These are phyloP conservation scores for Drosophila fungiperda DNA, from an alignment of 2,888 invertebrate species.

Conservation along the genomic window DNA sequence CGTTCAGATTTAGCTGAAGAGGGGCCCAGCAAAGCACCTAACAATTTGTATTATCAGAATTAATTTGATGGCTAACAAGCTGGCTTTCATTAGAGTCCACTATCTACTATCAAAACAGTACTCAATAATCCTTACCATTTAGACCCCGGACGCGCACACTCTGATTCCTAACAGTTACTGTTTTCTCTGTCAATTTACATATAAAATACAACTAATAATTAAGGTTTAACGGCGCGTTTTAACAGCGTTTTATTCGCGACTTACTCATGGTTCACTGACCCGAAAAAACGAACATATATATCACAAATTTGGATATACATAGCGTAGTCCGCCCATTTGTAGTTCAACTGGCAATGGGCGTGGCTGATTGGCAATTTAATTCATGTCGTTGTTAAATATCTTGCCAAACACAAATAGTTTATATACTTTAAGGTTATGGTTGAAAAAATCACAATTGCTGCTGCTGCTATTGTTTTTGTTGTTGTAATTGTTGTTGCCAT, in stretches of 20 bases:
- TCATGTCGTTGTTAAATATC: constrained; percentile 15
- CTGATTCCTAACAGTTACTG: not conserved
- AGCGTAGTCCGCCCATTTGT: constrained; percentile 9
- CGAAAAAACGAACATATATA: constrained; percentile 12
- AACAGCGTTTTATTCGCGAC: constrained; percentile 54
- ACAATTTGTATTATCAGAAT: constrained; percentile 8
- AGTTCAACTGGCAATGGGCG: constrained; percentile 15
- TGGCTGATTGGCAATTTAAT: constrained; percentile 29
- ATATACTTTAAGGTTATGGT: constrained; percentile 9
- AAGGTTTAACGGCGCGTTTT: constrained; percentile 61
- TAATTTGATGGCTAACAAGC: constrained; percentile 7
- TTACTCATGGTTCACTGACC: constrained; percentile 40
- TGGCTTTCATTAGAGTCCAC: constrained; percentile 18
- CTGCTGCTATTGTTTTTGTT: constrained; percentile 2
- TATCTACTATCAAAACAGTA: not conserved
- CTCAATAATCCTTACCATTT: constrained; percentile 29
- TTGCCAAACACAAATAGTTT: constrained; percentile 11
- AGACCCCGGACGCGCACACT: constrained; percentile 36
- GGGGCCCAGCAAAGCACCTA: not conserved
- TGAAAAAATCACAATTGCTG: constrained; percentile 31
- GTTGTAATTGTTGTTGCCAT: constrained; percentile 23
- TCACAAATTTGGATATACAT: not conserved
- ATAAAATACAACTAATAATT: constrained; percentile 37
- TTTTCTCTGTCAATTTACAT: constrained; percentile 9
- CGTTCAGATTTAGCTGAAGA: too few relatives aligned